Percentiles rank a stretch among this genome's conserved stretches.
Conservation (phyloP, 1,140 invertebrate genomes). For the Phthorimaea operculella region DNA sequence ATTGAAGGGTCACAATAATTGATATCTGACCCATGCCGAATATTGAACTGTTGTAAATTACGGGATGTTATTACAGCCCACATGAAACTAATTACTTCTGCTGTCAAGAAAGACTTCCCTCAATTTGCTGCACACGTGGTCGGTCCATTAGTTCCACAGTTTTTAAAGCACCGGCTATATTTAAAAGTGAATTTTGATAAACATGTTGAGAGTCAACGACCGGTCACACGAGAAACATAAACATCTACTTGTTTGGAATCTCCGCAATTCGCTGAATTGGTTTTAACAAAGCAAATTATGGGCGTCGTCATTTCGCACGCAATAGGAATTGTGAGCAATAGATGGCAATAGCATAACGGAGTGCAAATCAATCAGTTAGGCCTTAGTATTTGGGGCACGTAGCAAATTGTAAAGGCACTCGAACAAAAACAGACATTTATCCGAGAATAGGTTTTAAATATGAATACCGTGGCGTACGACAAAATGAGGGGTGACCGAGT, state of each 20-base stretch:
- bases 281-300: neutral
- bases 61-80: neutral
- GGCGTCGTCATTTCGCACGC: neutral
- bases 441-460: conserved; percentile 7
- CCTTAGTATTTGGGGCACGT: neutral
- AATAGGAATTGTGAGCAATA: too few relatives aligned
- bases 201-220: neutral
- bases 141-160: neutral
- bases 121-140: conserved; percentile 1
- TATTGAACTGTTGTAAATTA: neutral
- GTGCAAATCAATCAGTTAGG: neutral
- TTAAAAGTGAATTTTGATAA: neutral
- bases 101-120: neutral
- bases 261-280: neutral
- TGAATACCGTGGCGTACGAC: conserved; percentile 1
- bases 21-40: conserved; percentile 15
- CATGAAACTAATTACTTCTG: neutral
- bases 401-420: neutral
- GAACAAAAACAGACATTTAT: conserved; percentile 3
- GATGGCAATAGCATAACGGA: too few relatives aligned
- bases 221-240: too few relatives aligned
- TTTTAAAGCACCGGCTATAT: neutral
- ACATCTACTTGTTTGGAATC: too few relatives aligned
- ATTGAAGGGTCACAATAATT: conserved; percentile 26
- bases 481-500: conserved; percentile 12